Evolutionary conservation across 2,888 invertebrate genomes (phyloP), one percentile per base, ranked within the genome.

Genomic region (Leptopilina drosophilae): DNA sequence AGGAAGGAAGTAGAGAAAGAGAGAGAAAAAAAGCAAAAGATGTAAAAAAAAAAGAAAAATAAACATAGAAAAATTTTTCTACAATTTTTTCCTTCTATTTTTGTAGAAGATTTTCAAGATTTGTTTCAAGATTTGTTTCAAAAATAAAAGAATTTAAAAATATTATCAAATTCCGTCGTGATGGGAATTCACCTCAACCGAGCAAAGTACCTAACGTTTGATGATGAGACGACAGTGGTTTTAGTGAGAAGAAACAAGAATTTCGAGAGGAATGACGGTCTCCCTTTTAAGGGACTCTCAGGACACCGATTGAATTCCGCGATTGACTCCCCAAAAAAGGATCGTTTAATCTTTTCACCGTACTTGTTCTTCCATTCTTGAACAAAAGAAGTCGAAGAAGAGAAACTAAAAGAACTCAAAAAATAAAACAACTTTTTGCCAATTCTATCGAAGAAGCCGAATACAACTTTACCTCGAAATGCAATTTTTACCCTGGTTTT

Each of bases 111-210:
- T n/a, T 33, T 33, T 33, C 3, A 33, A 46, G 56, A 20, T 20
- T 20, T 5, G 33, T 33, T 33, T 33, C 3, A 33, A 46, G 56
- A 20, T 20, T 20, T 5, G 33, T 33, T 33, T 33, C 3, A 33
- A 46, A n/a, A 56, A 14, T 4, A 56, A 56, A 56, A n/a, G 14
- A 56, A 56, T 56, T 8, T 42, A 7, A n/a, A 5, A 33, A 33
- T 33, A 33, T 15, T 20, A 87, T 87, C 83, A 87, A 87, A 87
- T 87, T 87, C 87, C 82, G 5, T 87, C 85, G 82, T 81, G 81
- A 85, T 83, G 82, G 85, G 87, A 87, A 87, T 87, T 85, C 84
- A 84, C 78, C 84, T 84, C 86, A 14, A n/a, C 26, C 49, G 4
- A 33, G 49, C 69, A 46, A 20, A 49, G 73, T 12, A 33, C 33